These are phyloP conservation scores for Takifugu bimaculatus DNA, from an alignment of 2,113 vertebrate species.

Conservation along the genomic window DNA sequence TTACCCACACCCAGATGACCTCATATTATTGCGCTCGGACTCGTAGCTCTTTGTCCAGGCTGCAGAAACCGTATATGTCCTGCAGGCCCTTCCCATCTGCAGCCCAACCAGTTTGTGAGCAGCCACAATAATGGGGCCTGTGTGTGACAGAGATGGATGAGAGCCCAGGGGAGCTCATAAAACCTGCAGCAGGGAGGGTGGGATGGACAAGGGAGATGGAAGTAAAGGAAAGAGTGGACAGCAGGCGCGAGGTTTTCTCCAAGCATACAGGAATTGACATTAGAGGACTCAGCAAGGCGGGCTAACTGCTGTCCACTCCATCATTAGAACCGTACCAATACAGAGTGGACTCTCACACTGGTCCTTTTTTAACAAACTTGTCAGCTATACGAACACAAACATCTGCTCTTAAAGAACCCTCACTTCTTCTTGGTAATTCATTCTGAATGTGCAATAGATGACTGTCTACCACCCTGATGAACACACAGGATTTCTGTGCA, in stretches of 20 bases:
- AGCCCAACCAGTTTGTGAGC: constrained; percentile 69
- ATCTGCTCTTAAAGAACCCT: constrained; percentile 11
- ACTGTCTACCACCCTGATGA: constrained; percentile 27
- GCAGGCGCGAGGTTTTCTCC: constrained; percentile 70
- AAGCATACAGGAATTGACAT: constrained; percentile 65
- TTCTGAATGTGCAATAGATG: constrained; percentile 10
- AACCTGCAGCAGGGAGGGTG: constrained; percentile 71
- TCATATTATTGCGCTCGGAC: constrained; percentile 50
- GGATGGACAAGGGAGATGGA: constrained; percentile 29
- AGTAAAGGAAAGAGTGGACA: constrained; percentile 68
- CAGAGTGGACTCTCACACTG: constrained; percentile 33
- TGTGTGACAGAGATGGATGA: constrained; percentile 82
- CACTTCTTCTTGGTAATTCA: constrained; percentile 35
- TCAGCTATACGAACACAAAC: constrained; percentile 44
- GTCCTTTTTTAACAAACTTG: constrained; percentile 31
- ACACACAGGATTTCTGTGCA: constrained; percentile 44
- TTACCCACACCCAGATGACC: constrained; percentile 59
- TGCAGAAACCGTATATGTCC: constrained; percentile 72
- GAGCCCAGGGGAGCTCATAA: constrained; percentile 81
- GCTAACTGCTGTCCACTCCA: constrained; percentile 74
- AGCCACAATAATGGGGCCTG: constrained; percentile 77
- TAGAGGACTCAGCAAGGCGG: constrained; percentile 67
- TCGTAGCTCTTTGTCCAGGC: constrained; percentile 66
- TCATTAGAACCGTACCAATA: constrained; percentile 57
- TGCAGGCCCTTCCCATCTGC: constrained; percentile 76